Evolutionary conservation across 35 echinoderm and acorn worm genomes (phyloP), one percentile per base, ranked within the genome.

Genomic region (Apostichopus parvimensis): DNA sequence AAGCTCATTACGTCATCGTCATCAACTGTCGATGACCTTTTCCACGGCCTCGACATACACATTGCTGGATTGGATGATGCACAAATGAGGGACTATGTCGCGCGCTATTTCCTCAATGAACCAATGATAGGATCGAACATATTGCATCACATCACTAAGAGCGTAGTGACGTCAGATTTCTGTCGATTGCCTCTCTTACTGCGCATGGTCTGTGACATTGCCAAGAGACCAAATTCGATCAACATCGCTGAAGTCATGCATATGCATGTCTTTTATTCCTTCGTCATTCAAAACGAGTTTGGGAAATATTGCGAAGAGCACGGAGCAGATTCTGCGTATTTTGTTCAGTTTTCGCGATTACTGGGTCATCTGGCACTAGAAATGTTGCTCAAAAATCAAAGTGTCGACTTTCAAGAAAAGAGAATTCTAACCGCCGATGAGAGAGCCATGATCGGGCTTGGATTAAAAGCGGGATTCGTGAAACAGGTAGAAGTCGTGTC

Each of bases 211-310:
- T 88, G 86, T 73, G 86, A 88, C 52, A 88, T 88, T 20, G 60
- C 86, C 6, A 88, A 72, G 14, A 60, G 86, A 9, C 17, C 17
- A 10, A 88, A 88, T 17, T 88, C 86, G 12, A 54, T 88, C 4
- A 61, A 45, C 25, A 88, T 88, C 62, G 86, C 61, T 7, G 86
- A 88, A 21, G 61, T 88, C 28, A 20, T 73, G 22, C 86, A 88
- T 54, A 88, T 88, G 86, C 86, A 88, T n/a, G 86, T 73, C 1
- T 72, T 88, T 64, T 58, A 54, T n/a, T 88, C 86, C 9, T 88
- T 88, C 68, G 86, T 88, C 61, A 66, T 88, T 73, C 86, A 88
- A 73, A 88, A 88, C 86, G 57, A 52, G 9, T 88, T 88, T 54
- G 86, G 64, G 22, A 88, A 88, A 62, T 72, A 73, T 20, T 73